Base-by-base conservation (phyloP, 53 echinoderm and acorn worm species). In the Echinometra lucunter region DNA sequence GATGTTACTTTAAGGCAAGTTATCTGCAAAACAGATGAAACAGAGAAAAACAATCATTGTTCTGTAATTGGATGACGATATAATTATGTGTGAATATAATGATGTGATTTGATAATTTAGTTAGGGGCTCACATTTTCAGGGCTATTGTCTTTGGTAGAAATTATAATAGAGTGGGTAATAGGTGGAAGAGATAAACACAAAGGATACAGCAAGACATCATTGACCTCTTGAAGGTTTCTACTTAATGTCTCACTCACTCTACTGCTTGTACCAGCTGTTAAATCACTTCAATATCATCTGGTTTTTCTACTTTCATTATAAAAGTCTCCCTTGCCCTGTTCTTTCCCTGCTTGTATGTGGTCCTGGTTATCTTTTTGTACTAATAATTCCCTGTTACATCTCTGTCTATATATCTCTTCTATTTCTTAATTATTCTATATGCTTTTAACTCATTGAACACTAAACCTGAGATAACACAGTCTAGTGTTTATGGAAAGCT, bases 241-340 rank as follows among this genome's bases (percentile, higher is more conserved):
- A 19, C 25, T 81, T 47, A 85, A 49, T 53, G 49, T 49, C 85
- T 85, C 53, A 85, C 85, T 85, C 53, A 85, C 85, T 85, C 85
- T 49, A 25, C 85, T 49, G 30, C 5, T 42, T n/a, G 45, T 47
- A 1, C 2, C 85, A 49, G 49, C 47, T 85, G 45, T 25, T 47
- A 10, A 45, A 47, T 85, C 85, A 30, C 45, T 85, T 85, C 45
- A 6, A 2, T 78, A 18, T 42, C 42, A 78, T 40, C 78, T 78
- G 78, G 18, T 18, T 78, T 78, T 75, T 38, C 78, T 40, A 11
- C 40, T 78, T 21, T 78, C 42, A 78, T 19, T 78, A 35, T 78
- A 19, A 12, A 72, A 78, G 78, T 42, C 78, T 72, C 35, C 35
- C 13, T 63, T 63, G 56, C 16, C 1, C 42, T 78, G 78, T 78